These are phyloP conservation scores for Anhinga anhinga DNA, from an alignment of 2,113 vertebrate species.

Conservation along the genomic window DNA sequence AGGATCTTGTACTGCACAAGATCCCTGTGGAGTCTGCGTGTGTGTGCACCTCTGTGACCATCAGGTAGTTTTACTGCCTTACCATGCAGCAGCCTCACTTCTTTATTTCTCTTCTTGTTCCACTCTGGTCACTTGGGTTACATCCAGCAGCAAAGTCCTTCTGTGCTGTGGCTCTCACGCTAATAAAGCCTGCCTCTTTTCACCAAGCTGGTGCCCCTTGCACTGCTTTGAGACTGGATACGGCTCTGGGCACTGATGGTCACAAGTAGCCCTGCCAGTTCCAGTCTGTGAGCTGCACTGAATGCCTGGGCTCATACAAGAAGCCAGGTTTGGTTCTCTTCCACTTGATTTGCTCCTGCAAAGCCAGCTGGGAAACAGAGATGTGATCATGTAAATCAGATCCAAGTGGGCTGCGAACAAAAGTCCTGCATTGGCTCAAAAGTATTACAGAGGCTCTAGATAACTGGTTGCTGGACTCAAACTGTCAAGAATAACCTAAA, in stretches of 20 bases:
- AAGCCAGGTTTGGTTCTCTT: not conserved
- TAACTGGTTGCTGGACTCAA: not conserved
- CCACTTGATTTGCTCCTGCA: not conserved
- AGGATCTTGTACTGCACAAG: not conserved
- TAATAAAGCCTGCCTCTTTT: not conserved
- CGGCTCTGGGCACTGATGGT: not conserved
- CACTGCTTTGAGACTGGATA: not conserved
- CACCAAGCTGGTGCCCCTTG: not conserved
- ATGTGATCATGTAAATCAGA: not conserved
- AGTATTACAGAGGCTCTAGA: not conserved
- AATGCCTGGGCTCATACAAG: fast-evolving
- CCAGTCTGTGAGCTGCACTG: not conserved
- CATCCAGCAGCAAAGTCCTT: not conserved
- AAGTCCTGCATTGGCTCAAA: not conserved
- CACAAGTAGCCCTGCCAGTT: not conserved
- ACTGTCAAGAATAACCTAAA: not conserved
- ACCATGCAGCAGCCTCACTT: not conserved
- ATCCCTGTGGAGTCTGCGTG: fast-evolving
- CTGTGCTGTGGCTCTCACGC: not conserved
- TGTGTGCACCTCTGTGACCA: not conserved
- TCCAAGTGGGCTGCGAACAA: not conserved
- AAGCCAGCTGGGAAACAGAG: not conserved
- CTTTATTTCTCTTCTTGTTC: not conserved
- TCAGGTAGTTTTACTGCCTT: not conserved
- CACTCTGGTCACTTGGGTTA: too few relatives aligned